phyloP scores from a whole-genome alignment of 2,113 vertebrate species.

The Syngnathoides biaculeatus region DNA sequence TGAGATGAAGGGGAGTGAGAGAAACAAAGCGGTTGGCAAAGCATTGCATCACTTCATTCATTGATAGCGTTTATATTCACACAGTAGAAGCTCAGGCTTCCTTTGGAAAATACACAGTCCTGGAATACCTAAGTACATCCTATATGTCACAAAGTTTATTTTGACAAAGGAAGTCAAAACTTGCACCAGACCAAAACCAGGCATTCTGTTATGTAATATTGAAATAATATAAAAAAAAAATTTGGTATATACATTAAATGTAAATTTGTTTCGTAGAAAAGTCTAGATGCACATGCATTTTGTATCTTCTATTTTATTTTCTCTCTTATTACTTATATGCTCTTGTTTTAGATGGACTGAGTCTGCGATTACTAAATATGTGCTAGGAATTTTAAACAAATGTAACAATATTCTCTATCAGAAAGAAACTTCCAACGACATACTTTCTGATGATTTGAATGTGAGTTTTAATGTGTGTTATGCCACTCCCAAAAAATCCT shows the following conservation, averaged over 20 bases:
- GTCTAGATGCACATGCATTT: not conserved
- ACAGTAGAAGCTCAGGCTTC: not conserved
- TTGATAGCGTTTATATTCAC: not conserved
- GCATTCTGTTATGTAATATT: not conserved
- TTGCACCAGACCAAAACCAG: not conserved
- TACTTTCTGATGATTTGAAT: not conserved
- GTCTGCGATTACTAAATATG: not conserved
- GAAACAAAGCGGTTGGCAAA: conserved; percentile 2
- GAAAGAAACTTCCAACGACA: not conserved
- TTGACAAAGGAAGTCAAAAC: not conserved
- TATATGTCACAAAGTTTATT: not conserved
- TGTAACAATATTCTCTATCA: not conserved
- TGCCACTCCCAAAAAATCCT: not conserved
- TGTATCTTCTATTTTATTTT: too few species aligned
- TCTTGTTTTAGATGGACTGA: too few species aligned
- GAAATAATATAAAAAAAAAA: not conserved
- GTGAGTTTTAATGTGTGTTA: not conserved
- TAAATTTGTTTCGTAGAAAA: not conserved
- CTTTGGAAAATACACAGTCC: not conserved
- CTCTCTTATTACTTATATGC: too few species aligned
- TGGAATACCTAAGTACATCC: not conserved
- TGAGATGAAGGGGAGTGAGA: conserved; percentile 16
- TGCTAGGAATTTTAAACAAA: not conserved
- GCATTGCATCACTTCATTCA: conserved; percentile 3
- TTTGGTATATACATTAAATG: not conserved